Evolutionary conservation across 2,113 vertebrate species (phyloP).

Genomic region (Cynopterus brachyotis): DNA sequence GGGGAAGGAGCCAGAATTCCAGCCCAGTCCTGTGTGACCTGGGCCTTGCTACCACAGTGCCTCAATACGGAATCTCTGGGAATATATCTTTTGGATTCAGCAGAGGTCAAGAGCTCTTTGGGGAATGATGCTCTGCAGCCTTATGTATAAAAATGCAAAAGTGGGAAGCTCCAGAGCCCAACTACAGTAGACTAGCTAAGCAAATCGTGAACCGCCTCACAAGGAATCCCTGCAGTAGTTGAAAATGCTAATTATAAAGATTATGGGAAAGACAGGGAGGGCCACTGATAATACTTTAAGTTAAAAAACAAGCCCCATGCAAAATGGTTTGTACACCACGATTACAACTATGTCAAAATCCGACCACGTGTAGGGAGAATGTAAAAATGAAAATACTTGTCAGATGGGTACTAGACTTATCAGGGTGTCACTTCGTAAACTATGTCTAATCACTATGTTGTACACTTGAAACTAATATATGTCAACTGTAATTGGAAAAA

Average conservation of each 20-base stretch:
- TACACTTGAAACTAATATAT: background rate
- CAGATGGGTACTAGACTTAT: background rate
- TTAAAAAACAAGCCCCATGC: background rate
- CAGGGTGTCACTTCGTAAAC: background rate
- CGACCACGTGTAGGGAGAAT: background rate
- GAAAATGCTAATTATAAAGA: background rate
- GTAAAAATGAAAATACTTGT: background rate
- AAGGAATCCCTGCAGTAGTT: background rate
- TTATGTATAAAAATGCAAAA: background rate
- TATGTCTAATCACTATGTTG: background rate
- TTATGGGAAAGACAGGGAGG: background rate
- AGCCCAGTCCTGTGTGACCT: background rate
- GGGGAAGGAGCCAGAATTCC: background rate
- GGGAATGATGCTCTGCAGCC: background rate
- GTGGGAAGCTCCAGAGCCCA: background rate
- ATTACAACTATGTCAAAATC: background rate
- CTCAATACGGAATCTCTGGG: background rate
- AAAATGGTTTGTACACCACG: background rate
- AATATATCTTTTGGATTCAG: background rate
- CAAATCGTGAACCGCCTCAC: background rate
- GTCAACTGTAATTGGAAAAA: background rate
- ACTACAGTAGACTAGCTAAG: background rate
- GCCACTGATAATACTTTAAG: background rate
- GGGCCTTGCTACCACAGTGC: background rate
- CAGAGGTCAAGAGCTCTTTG: background rate